Evolutionary conservation across 2,113 vertebrate species (phyloP), one percentile per base, ranked within the genome.

Genomic region (Megaptera novaeangliae): DNA sequence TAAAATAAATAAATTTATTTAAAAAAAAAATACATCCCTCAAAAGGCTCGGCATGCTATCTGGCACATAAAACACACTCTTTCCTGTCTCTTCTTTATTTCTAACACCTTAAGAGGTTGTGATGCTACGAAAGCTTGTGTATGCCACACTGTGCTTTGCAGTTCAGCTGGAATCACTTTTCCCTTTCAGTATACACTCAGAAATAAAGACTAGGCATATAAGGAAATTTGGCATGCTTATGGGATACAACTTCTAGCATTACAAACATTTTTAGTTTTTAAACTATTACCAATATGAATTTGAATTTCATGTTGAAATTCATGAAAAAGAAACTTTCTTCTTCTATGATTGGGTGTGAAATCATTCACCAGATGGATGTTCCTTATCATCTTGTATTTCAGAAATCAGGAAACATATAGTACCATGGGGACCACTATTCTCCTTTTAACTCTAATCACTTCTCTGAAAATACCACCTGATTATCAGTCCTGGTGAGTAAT

Each of bases 371-470:
- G 49, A 91, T 91, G 88, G 52, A 91, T 83, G 7, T 2, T 68
- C 72, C 41, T 95, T 52, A 31, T 20, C 8, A 36, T 97, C 92
- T 66, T 44, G 4, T 88, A 96, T 69, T 55, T 80, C 77, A 95
- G 75, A 95, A 88, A 72, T 1, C 64, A 49, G 59, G 83, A 97
- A 49, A 82, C 39, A 81, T 0, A 88, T 11, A 81, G 81, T 12
- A 21, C 39, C 66, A 29, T 0, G 4, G 87, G 8, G 9, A 89
- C 0, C 57, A 63, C 83, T 46, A 75, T 2, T 34, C 93, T 98
- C 71, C 95, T 68, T 95, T 94, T 84, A 95, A 94, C 91, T 20
- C 34, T 94, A 91, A 89, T 49, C 80, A 25, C 20, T 88, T 55
- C 25, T 69, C 64, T 63, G 55, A 46, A 88, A 97, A 96, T n/a